Percentiles rank a stretch among this genome's conserved stretches.
Conservation (phyloP, 2,797 vertebrate genomes). For the Pangasius sanitwongsei region DNA sequence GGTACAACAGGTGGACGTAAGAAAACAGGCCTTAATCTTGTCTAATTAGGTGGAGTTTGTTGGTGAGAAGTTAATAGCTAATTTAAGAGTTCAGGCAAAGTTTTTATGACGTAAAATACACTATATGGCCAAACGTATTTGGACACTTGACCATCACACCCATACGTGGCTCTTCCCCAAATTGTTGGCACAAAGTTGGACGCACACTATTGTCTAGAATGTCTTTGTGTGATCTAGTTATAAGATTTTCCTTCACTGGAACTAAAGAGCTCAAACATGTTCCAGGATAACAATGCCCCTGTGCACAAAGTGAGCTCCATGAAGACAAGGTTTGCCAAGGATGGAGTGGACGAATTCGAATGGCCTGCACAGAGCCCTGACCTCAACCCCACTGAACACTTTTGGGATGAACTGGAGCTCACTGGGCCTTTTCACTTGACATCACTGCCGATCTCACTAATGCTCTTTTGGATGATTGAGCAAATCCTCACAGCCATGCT, state of each 20-base stretch:
- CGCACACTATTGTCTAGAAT: neutral
- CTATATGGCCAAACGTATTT: neutral
- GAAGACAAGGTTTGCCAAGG: neutral
- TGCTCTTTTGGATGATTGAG: neutral
- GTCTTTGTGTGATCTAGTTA: neutral
- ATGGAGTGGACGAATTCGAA: neutral
- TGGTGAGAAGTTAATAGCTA: constrained; percentile 62
- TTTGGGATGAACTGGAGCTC: neutral
- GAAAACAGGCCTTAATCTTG: constrained; percentile 63
- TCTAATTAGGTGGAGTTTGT: constrained; percentile 66
- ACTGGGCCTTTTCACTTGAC: neutral
- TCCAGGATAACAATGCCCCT: neutral
- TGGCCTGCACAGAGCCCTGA: neutral
- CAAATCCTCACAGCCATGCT: neutral
- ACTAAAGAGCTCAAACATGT: neutral
- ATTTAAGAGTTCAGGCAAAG: constrained; percentile 33
- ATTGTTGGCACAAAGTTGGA: neutral
- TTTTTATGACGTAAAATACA: neutral
- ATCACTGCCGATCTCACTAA: neutral
- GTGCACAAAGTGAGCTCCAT: neutral
- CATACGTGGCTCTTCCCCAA: neutral
- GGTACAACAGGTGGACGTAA: constrained; percentile 57
- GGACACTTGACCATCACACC: neutral
- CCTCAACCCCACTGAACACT: neutral
- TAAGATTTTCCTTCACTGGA: neutral